These are phyloP conservation scores for Tetanocera ferruginea DNA, from an alignment of 2,888 invertebrate species.

Conservation along the genomic window DNA sequence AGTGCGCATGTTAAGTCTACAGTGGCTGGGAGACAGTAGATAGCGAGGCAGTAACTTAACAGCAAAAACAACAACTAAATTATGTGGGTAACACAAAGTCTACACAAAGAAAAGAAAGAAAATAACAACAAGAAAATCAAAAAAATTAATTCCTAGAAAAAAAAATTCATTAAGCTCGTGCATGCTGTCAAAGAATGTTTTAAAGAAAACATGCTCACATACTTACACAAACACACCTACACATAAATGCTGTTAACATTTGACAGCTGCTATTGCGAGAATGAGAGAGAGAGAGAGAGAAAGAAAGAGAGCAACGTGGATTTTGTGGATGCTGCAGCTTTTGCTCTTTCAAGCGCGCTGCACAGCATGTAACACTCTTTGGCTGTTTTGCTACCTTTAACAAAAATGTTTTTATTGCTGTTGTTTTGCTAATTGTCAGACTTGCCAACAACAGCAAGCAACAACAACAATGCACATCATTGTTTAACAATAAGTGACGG, in stretches of 20 bases:
- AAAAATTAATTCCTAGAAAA: not conserved
- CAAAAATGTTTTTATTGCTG: not conserved
- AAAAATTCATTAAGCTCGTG: not conserved
- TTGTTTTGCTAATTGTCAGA: not conserved
- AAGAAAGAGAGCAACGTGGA: not conserved
- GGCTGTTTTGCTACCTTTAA: not conserved
- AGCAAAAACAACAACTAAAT: not conserved
- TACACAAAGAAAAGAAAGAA: not conserved
- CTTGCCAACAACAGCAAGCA: conserved; percentile 13
- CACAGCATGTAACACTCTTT: not conserved
- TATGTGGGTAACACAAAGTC: not conserved
- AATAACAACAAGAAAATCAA: not conserved
- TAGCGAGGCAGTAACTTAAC: not conserved
- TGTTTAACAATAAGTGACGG: conserved; percentile 61
- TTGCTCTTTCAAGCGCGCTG: not conserved
- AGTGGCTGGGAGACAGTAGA: not conserved
- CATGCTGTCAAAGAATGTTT: not conserved
- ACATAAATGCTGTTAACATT: not conserved
- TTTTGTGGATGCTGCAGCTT: not conserved
- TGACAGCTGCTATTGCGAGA: not conserved
- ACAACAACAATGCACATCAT: conserved; percentile 35
- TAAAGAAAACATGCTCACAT: not conserved
- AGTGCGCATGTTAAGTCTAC: conserved; percentile 39
- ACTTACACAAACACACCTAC: not conserved
- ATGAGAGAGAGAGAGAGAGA: no score